Percentiles rank a stretch among this genome's conserved stretches.
Evolutionary conservation across 2,113 vertebrate genomes (phyloP).

Genomic region (Notothenia rossii): DNA sequence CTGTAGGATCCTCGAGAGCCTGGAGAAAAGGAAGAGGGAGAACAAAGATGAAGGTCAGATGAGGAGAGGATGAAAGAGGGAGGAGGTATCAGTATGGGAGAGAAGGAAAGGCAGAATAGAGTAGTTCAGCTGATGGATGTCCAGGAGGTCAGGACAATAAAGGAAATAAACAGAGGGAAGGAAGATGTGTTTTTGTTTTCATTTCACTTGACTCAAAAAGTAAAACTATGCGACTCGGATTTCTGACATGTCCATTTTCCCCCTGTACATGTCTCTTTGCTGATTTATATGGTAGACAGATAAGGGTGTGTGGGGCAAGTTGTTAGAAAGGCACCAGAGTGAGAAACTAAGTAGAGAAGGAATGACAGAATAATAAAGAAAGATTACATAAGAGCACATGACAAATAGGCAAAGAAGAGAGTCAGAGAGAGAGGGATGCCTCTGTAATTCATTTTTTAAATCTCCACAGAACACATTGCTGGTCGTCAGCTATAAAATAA

Average conservation of each 20-base stretch:
- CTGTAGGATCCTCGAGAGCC: slow-evolving; percentile 96
- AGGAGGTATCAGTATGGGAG: background rate
- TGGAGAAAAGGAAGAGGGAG: slow-evolving; percentile 56
- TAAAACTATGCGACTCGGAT: background rate
- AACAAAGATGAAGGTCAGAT: slow-evolving; percentile 39
- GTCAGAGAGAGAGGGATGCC: slow-evolving; percentile 22
- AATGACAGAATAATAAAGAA: slow-evolving; percentile 31
- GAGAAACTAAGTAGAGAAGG: background rate
- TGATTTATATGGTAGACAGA: slow-evolving; percentile 12
- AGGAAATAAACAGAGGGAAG: background rate
- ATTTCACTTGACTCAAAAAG: background rate
- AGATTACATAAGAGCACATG: slow-evolving; percentile 28
- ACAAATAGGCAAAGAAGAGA: slow-evolving; percentile 21
- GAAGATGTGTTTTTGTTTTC: background rate
- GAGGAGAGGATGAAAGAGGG: background rate
- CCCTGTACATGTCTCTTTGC: background rate
- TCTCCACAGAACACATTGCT: slow-evolving; percentile 68
- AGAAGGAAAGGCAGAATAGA: background rate
- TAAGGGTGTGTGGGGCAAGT: background rate
- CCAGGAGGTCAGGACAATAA: background rate
- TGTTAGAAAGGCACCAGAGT: slow-evolving; percentile 15
- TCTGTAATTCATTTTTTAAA: slow-evolving; percentile 66
- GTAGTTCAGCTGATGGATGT: background rate
- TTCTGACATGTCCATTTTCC: slow-evolving; percentile 23
- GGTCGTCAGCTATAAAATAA: slow-evolving; percentile 76